Conservation (phyloP, 2,888 invertebrate species). For the Chesias legatella region DNA sequence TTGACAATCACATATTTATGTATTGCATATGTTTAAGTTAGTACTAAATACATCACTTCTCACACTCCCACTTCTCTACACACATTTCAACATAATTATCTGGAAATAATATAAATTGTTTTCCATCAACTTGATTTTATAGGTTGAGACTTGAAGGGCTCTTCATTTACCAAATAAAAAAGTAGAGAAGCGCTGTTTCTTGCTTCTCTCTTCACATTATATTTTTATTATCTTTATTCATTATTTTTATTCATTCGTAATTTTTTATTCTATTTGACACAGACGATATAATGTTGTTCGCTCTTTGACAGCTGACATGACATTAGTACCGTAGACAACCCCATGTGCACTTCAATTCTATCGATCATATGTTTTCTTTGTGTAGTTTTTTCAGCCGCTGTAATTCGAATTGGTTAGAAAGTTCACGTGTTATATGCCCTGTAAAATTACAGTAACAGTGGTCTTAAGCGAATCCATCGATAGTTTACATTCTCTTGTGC, state of each 20-base stretch:
- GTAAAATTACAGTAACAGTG: constrained; percentile 27
- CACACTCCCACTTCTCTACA: too few species aligned
- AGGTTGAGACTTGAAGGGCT: too few species aligned
- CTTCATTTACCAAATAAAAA: too few species aligned
- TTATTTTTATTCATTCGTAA: neutral
- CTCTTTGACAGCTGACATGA: constrained; percentile 34
- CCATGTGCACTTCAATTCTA: constrained; percentile 78
- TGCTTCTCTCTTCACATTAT: too few species aligned
- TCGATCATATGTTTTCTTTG: constrained; percentile 82
- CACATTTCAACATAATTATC: too few species aligned
- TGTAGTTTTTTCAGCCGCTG: constrained; percentile 78
- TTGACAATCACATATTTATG: too few species aligned
- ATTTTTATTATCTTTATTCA: neutral
- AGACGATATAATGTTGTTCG: constrained; percentile 2
- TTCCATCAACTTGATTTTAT: too few species aligned
- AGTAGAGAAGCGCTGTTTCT: too few species aligned
- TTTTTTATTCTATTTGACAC: neutral
- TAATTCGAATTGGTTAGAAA: constrained; percentile 73
- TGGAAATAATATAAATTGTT: too few species aligned
- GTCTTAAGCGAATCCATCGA: constrained; percentile 27
- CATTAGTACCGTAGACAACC: constrained; percentile 55
- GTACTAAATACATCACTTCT: too few species aligned
- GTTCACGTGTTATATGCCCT: constrained; percentile 43
- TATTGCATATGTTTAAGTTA: too few species aligned
- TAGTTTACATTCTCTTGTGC: constrained; percentile 18